Evolutionary conservation across 2,888 invertebrate species (phyloP).

Genomic region (Agyllia agylla): DNA sequence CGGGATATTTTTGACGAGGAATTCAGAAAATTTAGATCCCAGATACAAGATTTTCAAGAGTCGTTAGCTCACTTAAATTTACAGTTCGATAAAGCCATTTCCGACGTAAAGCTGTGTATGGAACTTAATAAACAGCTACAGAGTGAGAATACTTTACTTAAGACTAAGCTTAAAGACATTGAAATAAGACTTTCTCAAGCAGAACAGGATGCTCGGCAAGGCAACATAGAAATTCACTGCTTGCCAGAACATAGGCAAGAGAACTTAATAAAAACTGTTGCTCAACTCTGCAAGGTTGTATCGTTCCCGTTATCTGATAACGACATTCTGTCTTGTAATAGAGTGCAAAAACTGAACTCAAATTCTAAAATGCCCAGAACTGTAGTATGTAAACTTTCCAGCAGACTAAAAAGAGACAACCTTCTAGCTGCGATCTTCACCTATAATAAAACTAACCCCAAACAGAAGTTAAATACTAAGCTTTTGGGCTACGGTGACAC

Average conservation of each 20-base stretch:
- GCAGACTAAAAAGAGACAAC: slow-evolving; percentile 16
- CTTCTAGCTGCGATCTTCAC: slow-evolving; percentile 39
- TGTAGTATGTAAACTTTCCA: slow-evolving; percentile 17
- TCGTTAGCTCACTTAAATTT: not conserved
- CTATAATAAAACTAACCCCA: not conserved
- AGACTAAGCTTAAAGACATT: not conserved
- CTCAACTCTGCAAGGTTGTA: slow-evolving; percentile 23
- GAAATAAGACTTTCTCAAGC: slow-evolving; percentile 11
- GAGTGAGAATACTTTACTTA: not conserved
- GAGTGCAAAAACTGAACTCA: slow-evolving; percentile 13
- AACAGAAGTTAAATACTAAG: slow-evolving; percentile 36
- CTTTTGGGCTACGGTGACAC: slow-evolving; percentile 9
- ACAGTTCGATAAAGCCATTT: slow-evolving; percentile 12
- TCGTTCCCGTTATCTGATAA: slow-evolving; percentile 23
- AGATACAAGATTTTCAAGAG: slow-evolving; percentile 15
- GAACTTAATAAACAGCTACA: not conserved
- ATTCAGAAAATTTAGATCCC: not conserved
- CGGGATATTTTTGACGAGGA: slow-evolving; percentile 23
- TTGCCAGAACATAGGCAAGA: slow-evolving; percentile 32
- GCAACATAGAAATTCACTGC: slow-evolving; percentile 30
- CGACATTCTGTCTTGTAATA: slow-evolving; percentile 16
- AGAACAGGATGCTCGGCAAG: slow-evolving; percentile 35
- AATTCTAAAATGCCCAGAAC: not conserved
- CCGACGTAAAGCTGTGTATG: slow-evolving; percentile 11
- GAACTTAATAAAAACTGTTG: slow-evolving; percentile 12